Percentiles rank a stretch among this genome's conserved stretches.
phyloP scores from a whole-genome alignment of 2,113 vertebrate genomes.

The Oryzias melastigma region DNA sequence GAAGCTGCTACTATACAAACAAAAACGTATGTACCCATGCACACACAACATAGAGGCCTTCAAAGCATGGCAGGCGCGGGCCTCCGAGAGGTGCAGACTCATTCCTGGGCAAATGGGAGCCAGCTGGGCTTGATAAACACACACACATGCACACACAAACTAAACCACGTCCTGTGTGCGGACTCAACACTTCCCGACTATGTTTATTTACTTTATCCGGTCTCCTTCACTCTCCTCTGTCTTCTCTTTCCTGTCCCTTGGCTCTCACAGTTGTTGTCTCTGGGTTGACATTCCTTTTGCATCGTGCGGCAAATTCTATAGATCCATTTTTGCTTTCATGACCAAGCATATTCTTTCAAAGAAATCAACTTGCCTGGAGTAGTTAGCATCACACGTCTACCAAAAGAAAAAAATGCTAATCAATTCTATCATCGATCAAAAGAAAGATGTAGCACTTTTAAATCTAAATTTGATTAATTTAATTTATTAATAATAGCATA shows the following conservation, averaged over 20 bases:
- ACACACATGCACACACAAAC: conserved; percentile 51
- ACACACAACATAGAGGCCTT: conserved; percentile 64
- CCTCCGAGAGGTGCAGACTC: conserved; percentile 75
- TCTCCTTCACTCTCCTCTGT: conserved; percentile 65
- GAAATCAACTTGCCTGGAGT: background rate
- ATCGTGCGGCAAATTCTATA: conserved; percentile 33
- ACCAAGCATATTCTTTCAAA: conserved; percentile 2
- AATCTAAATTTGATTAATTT: no score
- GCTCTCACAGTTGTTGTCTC: conserved; percentile 29
- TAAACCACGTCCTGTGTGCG: conserved; percentile 71
- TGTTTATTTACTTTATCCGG: conserved; percentile 77
- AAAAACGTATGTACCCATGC: conserved; percentile 26
- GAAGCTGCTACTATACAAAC: conserved; percentile 63
- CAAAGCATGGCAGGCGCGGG: conserved; percentile 73
- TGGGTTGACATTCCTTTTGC: conserved; percentile 38
- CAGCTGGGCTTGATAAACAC: conserved; percentile 82
- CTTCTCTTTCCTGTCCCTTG: conserved; percentile 61
- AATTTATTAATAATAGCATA: no score
- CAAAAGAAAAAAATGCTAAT: background rate
- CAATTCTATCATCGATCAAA: background rate
- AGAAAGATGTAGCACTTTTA: no score
- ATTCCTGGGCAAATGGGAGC: conserved; percentile 80
- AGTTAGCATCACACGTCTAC: background rate
- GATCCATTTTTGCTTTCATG: conserved; percentile 16
- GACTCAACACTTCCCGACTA: conserved; percentile 70